These are phyloP conservation scores for Cochlearius cochlearius DNA, from an alignment of 2,113 vertebrate species.

Conservation along the genomic window DNA sequence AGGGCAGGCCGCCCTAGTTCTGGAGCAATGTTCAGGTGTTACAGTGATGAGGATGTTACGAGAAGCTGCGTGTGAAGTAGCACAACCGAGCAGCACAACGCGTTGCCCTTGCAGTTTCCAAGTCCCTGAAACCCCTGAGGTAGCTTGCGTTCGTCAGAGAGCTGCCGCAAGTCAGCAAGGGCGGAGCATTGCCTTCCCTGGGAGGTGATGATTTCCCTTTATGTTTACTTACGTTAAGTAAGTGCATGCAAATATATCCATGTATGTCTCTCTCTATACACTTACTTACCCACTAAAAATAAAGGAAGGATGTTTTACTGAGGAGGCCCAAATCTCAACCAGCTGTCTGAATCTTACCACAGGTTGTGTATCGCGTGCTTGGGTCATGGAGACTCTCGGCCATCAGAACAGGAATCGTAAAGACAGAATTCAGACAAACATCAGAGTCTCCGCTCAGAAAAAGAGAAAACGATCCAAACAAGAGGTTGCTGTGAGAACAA, in stretches of 20 bases:
- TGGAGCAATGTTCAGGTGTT: neutral
- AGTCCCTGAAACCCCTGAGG: neutral
- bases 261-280: neutral
- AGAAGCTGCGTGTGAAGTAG: neutral
- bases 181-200: neutral
- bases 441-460: neutral
- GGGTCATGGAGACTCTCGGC: neutral
- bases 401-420: neutral
- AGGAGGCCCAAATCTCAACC: neutral
- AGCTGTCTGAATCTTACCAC: neutral
- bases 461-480: conserved; percentile 49
- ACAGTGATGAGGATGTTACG: neutral
- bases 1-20: neutral
- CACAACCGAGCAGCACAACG: neutral
- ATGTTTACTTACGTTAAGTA: neutral
- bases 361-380: fast-evolving
- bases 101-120: neutral
- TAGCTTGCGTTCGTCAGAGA: neutral
- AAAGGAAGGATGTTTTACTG: neutral
- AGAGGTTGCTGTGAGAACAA: conserved; percentile 45
- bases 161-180: neutral
- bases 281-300: neutral
- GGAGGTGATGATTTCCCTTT: neutral
- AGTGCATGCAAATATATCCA: neutral
- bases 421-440: neutral